Percentiles rank a stretch among this genome's conserved stretches.
Conservation (phyloP, 2,113 vertebrate species). For the Carollia perspicillata region DNA sequence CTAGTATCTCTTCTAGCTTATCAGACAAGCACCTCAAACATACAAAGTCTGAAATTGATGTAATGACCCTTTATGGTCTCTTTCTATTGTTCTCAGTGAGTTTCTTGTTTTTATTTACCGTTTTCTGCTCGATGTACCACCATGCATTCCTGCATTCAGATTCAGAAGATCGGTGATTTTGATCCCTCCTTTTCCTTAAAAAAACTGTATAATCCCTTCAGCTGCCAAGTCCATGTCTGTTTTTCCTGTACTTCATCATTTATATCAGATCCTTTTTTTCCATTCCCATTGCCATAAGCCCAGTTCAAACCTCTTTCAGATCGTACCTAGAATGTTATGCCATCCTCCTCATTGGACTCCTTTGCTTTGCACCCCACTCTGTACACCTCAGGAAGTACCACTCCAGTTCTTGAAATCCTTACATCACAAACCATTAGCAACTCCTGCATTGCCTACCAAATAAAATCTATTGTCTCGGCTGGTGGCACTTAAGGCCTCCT, state of each 20-base stretch:
- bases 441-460: not conserved
- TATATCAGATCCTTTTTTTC: not conserved
- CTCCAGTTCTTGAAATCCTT: not conserved
- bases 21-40: not conserved
- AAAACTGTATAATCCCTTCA: not conserved
- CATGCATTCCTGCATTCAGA: not conserved
- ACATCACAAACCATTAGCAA: not conserved
- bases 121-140: not conserved
- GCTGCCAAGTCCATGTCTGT: not conserved
- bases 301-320: not conserved
- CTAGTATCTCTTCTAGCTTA: not conserved
- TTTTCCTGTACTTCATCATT: slow-evolving; percentile 1
- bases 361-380: not conserved
- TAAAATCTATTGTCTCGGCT: not conserved
- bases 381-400: not conserved
- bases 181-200: not conserved
- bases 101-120: slow-evolving; percentile 9
- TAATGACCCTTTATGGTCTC: not conserved
- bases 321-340: not conserved
- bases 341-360: not conserved
- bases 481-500: not conserved
- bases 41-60: not conserved
- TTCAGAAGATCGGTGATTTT: not conserved
- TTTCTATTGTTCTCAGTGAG: not conserved
- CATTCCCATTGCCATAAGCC: not conserved